Percentiles rank a stretch among this genome's conserved stretches.
Evolutionary conservation across 2,113 vertebrate genomes (phyloP).

Genomic region (Potamarius usumacintae): DNA sequence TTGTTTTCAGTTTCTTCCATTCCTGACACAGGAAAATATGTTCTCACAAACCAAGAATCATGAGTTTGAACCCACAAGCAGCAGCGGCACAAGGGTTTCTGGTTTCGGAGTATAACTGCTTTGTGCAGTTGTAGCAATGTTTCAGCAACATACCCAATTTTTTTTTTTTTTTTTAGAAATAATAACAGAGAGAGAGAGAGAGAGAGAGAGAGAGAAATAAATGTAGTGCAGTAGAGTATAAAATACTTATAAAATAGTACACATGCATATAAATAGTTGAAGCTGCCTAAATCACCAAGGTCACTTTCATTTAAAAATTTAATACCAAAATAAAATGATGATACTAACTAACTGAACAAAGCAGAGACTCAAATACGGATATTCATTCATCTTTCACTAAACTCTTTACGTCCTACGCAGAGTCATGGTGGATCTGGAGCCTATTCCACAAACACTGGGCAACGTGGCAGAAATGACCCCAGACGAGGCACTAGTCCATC

Average conservation of each 20-base stretch:
- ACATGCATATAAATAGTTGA: background rate
- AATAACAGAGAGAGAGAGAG: background rate
- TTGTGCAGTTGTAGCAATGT: background rate
- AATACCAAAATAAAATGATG: no score
- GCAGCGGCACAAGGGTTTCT: background rate
- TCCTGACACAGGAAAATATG: slow-evolving; percentile 49
- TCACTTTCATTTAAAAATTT: background rate
- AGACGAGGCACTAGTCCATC: background rate
- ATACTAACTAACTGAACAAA: no score
- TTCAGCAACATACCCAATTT: background rate
- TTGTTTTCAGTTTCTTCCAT: slow-evolving; percentile 56
- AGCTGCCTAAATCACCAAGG: no score
- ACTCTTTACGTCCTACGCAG: no score
- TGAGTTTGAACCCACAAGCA: slow-evolving; percentile 8
- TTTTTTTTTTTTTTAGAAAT: background rate
- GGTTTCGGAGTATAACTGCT: background rate
- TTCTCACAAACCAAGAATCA: slow-evolving; percentile 33
- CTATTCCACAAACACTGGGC: no score
- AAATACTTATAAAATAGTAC: background rate
- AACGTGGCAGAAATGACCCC: background rate
- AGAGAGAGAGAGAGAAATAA: background rate
- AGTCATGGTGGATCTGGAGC: background rate
- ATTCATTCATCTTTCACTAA: no score
- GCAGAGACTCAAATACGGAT: no score
- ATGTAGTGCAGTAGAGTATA: background rate